Evolutionary conservation across 2,113 vertebrate genomes (phyloP).

Genomic region (Pseudopodoces humilis): DNA sequence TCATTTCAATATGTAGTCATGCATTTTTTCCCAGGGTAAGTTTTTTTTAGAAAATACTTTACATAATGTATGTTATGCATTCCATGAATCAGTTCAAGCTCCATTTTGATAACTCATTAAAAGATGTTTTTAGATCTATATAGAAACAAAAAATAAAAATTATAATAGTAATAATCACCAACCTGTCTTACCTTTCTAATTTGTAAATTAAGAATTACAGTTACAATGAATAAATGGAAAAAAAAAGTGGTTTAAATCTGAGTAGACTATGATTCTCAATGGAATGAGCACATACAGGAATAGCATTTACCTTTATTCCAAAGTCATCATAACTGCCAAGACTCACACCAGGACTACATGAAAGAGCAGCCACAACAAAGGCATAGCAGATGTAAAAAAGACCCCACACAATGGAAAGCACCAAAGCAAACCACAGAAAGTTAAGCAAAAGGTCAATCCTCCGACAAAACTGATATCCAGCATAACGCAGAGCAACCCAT

Average conservation of each 20-base stretch:
- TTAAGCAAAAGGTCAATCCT: not conserved
- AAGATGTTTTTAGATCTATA: not conserved
- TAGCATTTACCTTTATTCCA: not conserved
- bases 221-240: fast-evolving
- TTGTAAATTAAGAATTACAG: not conserved
- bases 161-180: not conserved
- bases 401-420: not conserved
- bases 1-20: constrained; percentile 47
- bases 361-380: not conserved
- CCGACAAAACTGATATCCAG: not conserved
- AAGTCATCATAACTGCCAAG: not conserved
- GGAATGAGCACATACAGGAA: not conserved
- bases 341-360: not conserved
- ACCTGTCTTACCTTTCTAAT: not conserved
- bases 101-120: not conserved
- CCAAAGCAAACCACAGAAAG: not conserved
- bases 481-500: not conserved
- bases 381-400: not conserved
- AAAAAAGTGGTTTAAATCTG: not conserved
- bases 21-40: not conserved
- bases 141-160: not conserved
- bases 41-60: constrained; percentile 44
- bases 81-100: not conserved
- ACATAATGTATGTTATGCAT: not conserved
- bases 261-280: not conserved